Evolutionary conservation across 2,113 vertebrate genomes (phyloP), one percentile per base, ranked within the genome.

Genomic region (Actinemys pallida): DNA sequence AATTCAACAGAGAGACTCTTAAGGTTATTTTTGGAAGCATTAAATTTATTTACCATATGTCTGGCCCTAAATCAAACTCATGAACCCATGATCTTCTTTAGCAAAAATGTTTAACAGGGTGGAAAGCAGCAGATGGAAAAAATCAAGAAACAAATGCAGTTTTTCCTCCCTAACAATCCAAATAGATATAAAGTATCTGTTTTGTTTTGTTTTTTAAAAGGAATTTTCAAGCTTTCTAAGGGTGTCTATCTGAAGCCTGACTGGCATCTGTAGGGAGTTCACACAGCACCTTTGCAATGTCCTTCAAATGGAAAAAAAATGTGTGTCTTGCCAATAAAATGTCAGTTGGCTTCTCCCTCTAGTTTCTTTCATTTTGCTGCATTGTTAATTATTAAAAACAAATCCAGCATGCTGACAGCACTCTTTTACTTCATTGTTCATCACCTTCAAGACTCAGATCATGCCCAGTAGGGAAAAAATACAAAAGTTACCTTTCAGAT

Each of bases 281-380:
- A 88, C 35, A 87, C 35, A 50, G 13, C 82, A 72, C 59, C 52
- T 87, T n/a, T 10, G 78, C 39, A 87, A 84, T 13, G 92, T 39
- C 47, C 52, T 85, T 79, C 83, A 65, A 82, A 91, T 20, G 81
- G 87, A 91, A 93, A 84, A 78, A 84, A 79, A 3, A 1, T 45
- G 85, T 12, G 81, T 88, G 35, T 78, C 84, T 81, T 94, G 49
- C 24, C 69, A 83, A 53, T 90, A 92, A 92, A 62, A 72, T 69
- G 84, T 49, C 52, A 94, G 16, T 80, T 39, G 47, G 56, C 10
- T 90, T 93, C 83, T 35, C 92, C 82, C 59, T 89, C 82, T 65
- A 52, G 10, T 62, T 91, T 88, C 81, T 94, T 79, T 62, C 49
- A 42, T 96, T 97, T 89, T 89, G 72, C 62, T 83, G 87, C 85